Evolutionary conservation across 2,797 vertebrate genomes (phyloP).

Genomic region (Natrix natrix): DNA sequence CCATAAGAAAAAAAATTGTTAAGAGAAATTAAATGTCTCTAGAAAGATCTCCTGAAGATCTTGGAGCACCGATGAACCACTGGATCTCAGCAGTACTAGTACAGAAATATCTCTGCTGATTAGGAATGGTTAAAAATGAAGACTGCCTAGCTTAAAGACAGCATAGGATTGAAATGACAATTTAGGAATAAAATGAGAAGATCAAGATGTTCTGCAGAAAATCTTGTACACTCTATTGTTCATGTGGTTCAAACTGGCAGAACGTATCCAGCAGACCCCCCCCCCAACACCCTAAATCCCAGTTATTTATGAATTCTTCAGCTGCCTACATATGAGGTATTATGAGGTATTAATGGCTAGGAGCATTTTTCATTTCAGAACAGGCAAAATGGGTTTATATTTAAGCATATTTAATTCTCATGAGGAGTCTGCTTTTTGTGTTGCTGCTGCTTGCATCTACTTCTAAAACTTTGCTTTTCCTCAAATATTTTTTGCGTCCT

Average conservation of each 20-base stretch:
- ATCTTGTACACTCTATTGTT: not conserved
- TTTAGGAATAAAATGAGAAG: not conserved
- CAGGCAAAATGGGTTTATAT: conserved; percentile 18
- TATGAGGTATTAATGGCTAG: conserved; percentile 27
- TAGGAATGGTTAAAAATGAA: not conserved
- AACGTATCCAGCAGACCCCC: not conserved
- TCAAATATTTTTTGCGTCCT: conserved; percentile 22
- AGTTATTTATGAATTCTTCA: conserved; percentile 42
- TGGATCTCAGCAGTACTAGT: not conserved
- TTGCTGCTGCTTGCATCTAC: conserved; percentile 31
- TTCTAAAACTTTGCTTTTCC: conserved; percentile 38
- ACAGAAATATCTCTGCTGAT: not conserved
- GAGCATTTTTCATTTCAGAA: conserved; percentile 39
- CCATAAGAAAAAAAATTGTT: conserved; percentile 10
- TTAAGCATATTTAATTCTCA: conserved; percentile 33
- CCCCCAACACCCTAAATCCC: not conserved
- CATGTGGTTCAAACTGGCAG: not conserved
- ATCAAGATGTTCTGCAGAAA: not conserved
- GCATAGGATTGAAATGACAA: not conserved
- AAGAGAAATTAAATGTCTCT: conserved; percentile 7
- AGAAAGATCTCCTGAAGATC: not conserved
- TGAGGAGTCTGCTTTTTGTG: conserved; percentile 7
- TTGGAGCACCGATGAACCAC: not conserved
- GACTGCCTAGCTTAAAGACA: not conserved
- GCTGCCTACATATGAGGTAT: conserved; percentile 43